These are phyloP conservation scores for Calcarius lapponicus DNA, from an alignment of 2,797 vertebrate genomes.

Conservation along the genomic window DNA sequence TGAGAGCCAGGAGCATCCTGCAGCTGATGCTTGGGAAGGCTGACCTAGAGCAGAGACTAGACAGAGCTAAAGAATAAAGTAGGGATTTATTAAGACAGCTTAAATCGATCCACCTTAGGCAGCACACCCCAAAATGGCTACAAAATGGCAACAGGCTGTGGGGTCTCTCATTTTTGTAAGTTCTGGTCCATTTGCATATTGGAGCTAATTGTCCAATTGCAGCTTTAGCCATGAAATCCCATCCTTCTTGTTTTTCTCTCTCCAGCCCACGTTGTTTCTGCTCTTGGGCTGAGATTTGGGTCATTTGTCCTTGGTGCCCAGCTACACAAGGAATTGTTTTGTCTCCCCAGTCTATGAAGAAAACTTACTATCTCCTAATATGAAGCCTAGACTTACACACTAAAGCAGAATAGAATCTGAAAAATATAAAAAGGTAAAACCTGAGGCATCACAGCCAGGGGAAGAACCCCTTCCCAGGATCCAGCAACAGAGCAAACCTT, in stretches of 20 bases:
- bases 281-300: neutral
- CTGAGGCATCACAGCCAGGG: neutral
- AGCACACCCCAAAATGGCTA: neutral
- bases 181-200: neutral
- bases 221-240: neutral
- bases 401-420: neutral
- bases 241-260: neutral
- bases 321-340: neutral
- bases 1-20: neutral
- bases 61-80: neutral
- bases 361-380: rapidly evolving
- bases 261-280: rapidly evolving
- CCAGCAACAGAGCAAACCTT: neutral
- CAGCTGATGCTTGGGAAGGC: neutral
- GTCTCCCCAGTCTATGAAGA: neutral
- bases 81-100: neutral
- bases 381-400: neutral
- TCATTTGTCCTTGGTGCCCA: neutral
- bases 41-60: neutral
- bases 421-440: neutral
- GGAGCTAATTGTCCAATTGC: neutral
- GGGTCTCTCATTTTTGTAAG: neutral
- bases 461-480: neutral
- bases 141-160: neutral
- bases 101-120: neutral